Conservation (phyloP, 2,797 vertebrate species). For the Hephaestus fuliginosus region DNA sequence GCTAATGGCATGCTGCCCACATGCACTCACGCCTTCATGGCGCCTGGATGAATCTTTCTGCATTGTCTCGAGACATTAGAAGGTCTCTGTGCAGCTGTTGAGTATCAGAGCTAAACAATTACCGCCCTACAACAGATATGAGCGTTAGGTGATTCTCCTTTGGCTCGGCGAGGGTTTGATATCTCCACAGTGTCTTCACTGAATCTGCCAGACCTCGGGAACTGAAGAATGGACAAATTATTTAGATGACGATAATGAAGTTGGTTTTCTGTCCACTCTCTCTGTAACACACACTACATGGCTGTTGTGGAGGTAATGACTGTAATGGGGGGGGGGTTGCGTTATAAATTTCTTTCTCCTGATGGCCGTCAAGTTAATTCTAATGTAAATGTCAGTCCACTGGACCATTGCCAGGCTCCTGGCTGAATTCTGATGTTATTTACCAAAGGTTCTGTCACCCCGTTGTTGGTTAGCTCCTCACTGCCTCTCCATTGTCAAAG, state of each 20-base stretch:
- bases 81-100: conserved; percentile 26
- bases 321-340: conserved; percentile 9
- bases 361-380: conserved; percentile 68
- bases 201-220: conserved; percentile 34
- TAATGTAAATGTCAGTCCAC: conserved; percentile 80
- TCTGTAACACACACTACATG: not conserved
- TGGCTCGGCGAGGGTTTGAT: not conserved
- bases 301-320: not conserved
- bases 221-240: conserved; percentile 6
- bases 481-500: conserved; percentile 25
- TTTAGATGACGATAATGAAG: not conserved
- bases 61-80: conserved; percentile 23
- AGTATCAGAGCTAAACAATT: conserved; percentile 27
- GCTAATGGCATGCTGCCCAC: conserved; percentile 44
- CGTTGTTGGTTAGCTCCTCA: conserved; percentile 1
- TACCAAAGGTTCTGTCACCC: conserved; percentile 64
- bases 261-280: not conserved
- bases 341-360: conserved; percentile 31
- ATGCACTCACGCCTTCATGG: conserved; percentile 28
- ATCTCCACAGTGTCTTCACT: conserved; percentile 20
- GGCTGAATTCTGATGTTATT: conserved; percentile 70
- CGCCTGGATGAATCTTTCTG: conserved; percentile 16
- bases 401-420: conserved; percentile 52
- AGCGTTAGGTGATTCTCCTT: not conserved
- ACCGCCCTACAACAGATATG: conserved; percentile 12